Evolutionary conservation across 1,140 invertebrate species (phyloP).

Genomic region (Diabrotica virgifera): DNA sequence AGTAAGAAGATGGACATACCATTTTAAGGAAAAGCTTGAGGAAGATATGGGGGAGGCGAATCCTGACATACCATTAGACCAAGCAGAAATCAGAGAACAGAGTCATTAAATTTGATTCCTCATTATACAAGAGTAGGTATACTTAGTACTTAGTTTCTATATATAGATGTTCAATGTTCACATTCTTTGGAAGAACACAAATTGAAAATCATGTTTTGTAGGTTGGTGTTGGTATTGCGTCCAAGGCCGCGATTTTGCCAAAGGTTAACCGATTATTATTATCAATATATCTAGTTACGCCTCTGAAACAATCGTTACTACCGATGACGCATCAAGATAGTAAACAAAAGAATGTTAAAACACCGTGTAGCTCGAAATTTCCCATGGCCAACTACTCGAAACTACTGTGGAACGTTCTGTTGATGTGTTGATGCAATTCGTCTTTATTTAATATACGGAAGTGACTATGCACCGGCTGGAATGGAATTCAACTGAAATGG

Average conservation of each 20-base stretch:
- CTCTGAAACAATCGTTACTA: constrained; percentile 35
- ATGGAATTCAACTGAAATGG: neutral
- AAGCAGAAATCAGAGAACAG: too few relatives aligned
- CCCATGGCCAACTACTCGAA: constrained; percentile 32
- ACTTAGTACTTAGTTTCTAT: too few relatives aligned
- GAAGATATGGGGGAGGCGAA: too few relatives aligned
- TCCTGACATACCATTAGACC: too few relatives aligned
- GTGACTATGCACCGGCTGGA: constrained; percentile 5
- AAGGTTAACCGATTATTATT: neutral
- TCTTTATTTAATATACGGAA: constrained; percentile 25
- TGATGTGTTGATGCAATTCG: constrained; percentile 17
- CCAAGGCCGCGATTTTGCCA: neutral
- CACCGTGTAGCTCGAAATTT: constrained; percentile 31
- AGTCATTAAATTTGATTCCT: too few relatives aligned
- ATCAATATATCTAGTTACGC: constrained; percentile 11
- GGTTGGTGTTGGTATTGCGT: too few relatives aligned
- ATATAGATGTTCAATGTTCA: too few relatives aligned
- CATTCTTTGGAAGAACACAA: too few relatives aligned
- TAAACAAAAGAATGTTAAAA: constrained; percentile 44
- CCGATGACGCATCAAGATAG: constrained; percentile 44
- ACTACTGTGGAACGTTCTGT: constrained; percentile 26
- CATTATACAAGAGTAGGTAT: too few relatives aligned
- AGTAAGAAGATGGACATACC: too few relatives aligned
- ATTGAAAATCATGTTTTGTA: too few relatives aligned
- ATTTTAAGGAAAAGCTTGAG: too few relatives aligned